Percentiles rank a stretch among this genome's conserved stretches.
Evolutionary conservation across 2,888 invertebrate species (phyloP).

Genomic region (Volucella zonaria): DNA sequence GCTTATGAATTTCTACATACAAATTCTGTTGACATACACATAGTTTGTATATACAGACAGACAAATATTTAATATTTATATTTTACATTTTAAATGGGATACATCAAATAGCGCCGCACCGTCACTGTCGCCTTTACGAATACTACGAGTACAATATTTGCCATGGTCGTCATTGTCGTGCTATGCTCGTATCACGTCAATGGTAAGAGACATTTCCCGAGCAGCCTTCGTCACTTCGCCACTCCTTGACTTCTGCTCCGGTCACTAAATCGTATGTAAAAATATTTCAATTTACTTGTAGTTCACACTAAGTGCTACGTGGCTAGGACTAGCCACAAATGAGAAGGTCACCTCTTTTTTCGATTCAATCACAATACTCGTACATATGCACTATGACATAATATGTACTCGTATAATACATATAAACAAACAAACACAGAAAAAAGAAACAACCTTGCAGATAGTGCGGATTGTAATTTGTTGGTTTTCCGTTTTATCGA

Average conservation of each 20-base stretch:
- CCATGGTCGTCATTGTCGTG: conserved; percentile 15
- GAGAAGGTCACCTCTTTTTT: conserved; percentile 36
- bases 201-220: conserved; percentile 27
- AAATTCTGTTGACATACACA: conserved; percentile 56
- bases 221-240: conserved; percentile 20
- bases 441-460: conserved; percentile 31
- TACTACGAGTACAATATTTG: conserved; percentile 10
- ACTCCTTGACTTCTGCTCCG: conserved; percentile 50
- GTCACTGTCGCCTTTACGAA: conserved; percentile 13
- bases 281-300: conserved; percentile 39
- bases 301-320: conserved; percentile 13
- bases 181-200: background rate
- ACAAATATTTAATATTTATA: conserved; percentile 68
- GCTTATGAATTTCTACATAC: conserved; percentile 1
- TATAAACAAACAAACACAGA: background rate
- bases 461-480: conserved; percentile 49
- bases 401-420: conserved; percentile 29
- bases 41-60: conserved; percentile 51
- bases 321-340: background rate
- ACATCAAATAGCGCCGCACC: conserved; percentile 65
- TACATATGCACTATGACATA: conserved; percentile 45
- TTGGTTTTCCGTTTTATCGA: conserved; percentile 70
- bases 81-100: conserved; percentile 66
- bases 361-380: conserved; percentile 52
- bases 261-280: conserved; percentile 54